Base-by-base conservation (phyloP, 2,888 invertebrate species). In the Unio pictorum region DNA sequence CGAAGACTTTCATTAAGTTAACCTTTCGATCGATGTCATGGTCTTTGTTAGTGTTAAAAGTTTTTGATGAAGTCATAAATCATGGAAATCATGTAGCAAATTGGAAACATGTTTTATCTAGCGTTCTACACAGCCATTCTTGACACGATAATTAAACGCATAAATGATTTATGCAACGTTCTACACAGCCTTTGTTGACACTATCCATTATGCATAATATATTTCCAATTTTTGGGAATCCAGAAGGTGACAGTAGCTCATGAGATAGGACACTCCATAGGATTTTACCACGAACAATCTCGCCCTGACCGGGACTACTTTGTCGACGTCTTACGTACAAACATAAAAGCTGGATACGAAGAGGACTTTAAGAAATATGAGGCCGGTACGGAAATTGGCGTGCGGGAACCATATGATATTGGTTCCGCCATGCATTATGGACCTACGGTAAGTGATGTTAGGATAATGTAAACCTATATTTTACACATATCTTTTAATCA, bases 341-440 rank as follows among this genome's bases (percentile, higher is more conserved):
- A 86, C 70, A 76, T 86, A 34, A 66, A 73, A 20, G 65, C 67
- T 4, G 76, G 77, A 30, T 78, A 75, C 55, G 69, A 74, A 45
- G 79, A 78, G 75, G 86, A 85, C 64, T 86, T 87, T 64, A 76
- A 75, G 61, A 83, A 75, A 69, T 76, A 82, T 54, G 75, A 74
- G 1, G 73, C 71, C 74, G 75, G 72, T 3, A 76, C 81, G 20
- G 76, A 83, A 45, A 62, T 71, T 34, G 80, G 75, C 3, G 69
- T 80, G 20, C 69, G 76, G 56, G 79, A 85, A 55, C 86, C 85
- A 0, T 86, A 86, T 67, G 86, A 86, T 68, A 74, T 86, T 17
- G 82, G 82, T 6, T 86, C 85, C n/a, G 81, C 82, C 45, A 86
- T 86, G 86, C 86, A 86, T 67, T 86, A 86, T 63, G 85, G 85